Percentiles rank a stretch among this genome's conserved stretches.
Conservation (phyloP, 1,140 invertebrate species). For the Drosophila murphyi region DNA sequence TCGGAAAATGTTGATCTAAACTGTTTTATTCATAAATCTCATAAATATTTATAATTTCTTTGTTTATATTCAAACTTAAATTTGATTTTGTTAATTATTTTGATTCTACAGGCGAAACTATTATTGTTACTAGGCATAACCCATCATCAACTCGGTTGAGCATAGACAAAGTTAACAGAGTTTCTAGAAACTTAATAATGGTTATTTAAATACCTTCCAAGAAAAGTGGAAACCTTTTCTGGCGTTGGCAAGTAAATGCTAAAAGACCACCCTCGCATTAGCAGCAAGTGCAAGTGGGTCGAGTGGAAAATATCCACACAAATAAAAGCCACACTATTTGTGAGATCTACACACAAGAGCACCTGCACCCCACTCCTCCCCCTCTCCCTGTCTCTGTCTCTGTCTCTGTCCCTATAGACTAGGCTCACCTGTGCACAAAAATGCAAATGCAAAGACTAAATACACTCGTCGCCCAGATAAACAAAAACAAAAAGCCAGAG, state of each 20-base stretch:
- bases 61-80: too few species aligned
- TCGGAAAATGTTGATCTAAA: too few species aligned
- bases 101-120: too few species aligned
- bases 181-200: too few species aligned
- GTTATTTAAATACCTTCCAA: too few species aligned
- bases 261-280: not conserved
- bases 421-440: constrained; percentile 56
- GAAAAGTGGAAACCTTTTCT: not conserved
- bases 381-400: not conserved
- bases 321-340: not conserved
- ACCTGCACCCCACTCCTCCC: not conserved
- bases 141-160: too few species aligned
- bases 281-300: not conserved
- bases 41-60: too few species aligned
- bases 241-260: too few species aligned
- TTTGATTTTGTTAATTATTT: too few species aligned
- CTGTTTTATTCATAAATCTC: too few species aligned
- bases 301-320: not conserved
- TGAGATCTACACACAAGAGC: not conserved
- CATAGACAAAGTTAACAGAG: too few species aligned
- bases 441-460: constrained; percentile 70
- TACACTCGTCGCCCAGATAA: constrained; percentile 49
- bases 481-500: constrained; percentile 38
- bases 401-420: not conserved
- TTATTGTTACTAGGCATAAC: too few species aligned